Conservation (phyloP, 1,140 invertebrate genomes). For the Hyposmocoma kahamanoa region DNA sequence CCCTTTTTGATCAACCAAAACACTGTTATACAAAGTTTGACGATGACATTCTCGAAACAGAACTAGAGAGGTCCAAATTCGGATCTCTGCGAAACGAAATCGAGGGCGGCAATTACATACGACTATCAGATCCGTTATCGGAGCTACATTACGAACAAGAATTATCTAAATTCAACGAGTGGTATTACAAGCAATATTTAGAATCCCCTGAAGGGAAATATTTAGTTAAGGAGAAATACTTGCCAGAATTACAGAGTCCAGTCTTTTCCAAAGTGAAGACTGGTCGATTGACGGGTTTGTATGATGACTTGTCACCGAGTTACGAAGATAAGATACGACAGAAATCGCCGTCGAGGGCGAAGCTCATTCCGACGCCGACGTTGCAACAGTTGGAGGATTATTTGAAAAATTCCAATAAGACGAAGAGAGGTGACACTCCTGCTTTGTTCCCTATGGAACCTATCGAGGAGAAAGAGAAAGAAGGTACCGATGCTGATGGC, state of each 20-base stretch:
- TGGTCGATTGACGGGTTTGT: constrained; percentile 41
- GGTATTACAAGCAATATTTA: constrained; percentile 54
- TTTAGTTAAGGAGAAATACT: constrained; percentile 56
- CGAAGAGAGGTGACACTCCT: constrained; percentile 47
- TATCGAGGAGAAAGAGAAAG: constrained; percentile 62
- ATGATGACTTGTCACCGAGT: constrained; percentile 49
- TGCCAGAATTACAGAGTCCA: constrained; percentile 64
- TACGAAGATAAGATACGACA: constrained; percentile 43
- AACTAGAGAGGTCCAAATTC: constrained; percentile 56
- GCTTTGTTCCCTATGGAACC: constrained; percentile 71
- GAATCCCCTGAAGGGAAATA: constrained; percentile 38
- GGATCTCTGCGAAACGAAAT: constrained; percentile 60
- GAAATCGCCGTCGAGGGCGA: constrained; percentile 49
- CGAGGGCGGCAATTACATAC: constrained; percentile 54
- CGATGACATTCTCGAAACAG: constrained; percentile 45
- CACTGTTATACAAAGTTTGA: constrained; percentile 40
- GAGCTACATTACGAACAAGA: constrained; percentile 59
- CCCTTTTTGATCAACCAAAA: constrained; percentile 41
- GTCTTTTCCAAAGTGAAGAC: constrained; percentile 65
- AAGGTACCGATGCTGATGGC: constrained; percentile 37
- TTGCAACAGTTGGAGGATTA: constrained; percentile 68
- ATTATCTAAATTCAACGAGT: constrained; percentile 61
- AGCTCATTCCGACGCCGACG: constrained; percentile 52
- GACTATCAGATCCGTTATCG: constrained; percentile 49
- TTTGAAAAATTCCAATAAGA: constrained; percentile 44